Evolutionary conservation across 2,888 invertebrate genomes (phyloP), one percentile per base, ranked within the genome.

Genomic region (Dorcus hopei): DNA sequence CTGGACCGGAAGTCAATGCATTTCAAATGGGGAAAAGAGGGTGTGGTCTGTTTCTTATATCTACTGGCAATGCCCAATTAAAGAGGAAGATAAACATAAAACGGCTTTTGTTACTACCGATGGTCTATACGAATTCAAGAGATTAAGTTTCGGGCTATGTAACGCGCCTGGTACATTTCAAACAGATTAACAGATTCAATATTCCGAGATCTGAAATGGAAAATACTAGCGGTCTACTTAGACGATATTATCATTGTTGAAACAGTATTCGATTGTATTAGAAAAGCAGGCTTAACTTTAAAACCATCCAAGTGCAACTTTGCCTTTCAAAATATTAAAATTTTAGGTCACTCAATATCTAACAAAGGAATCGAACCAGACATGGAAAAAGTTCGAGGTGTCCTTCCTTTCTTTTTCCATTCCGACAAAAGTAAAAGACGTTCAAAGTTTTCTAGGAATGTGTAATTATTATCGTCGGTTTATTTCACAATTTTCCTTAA

Each of bases 161-260:
- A 70, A 66, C 47, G 65, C 64, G 2, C 65, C 67, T 1, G 61
- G 68, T 3, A 68, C 66, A 2, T 70, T 69, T 49, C 69, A 63
- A 48, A 45, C n/a, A 66, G 2, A n/a, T 47, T 66, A 16, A 68
- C 67, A 7, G 67, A 70, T 45, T 23, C 61, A 7, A 62, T 70
- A 47, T 41, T 56, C 26, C 11, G 53, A 23, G 63, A 61, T 26
- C 50, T 70, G 38, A 26, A 33, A 8, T 58, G 64, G 11, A 42
- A 65, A 1, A 49, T 16, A 7, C 19, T 70, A 3, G 48, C 68
- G 0, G 64, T 52, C 1, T 71, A 72, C 52, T 55, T 72, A 9
- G 68, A 70, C 42, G 68, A 72, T 42, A 23, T 70, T 3, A 68
- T 72, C n/a, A 16, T 70, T 2, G 8, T 66, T n/a, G 9, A 55